phyloP scores from a whole-genome alignment of 2,888 invertebrate species.

The Xanthia icteritia region DNA sequence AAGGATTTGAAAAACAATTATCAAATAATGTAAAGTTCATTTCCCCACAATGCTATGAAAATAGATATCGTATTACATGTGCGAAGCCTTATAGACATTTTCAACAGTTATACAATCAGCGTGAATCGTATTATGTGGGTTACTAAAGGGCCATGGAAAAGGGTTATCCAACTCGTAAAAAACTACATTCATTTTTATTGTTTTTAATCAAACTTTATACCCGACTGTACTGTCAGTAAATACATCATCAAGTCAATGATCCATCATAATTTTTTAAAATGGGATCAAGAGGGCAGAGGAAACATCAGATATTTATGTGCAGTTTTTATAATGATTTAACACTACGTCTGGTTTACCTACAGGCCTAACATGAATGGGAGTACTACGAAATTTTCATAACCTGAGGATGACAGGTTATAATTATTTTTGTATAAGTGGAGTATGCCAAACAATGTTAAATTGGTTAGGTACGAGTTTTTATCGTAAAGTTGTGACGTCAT shows the following conservation, averaged over 20 bases:
- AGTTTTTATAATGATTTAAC: conserved; percentile 75
- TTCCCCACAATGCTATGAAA: no score
- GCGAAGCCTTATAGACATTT: no score
- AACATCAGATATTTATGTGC: conserved; percentile 69
- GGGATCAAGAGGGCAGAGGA: conserved; percentile 84
- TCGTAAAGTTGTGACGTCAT: background rate
- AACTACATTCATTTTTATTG: no score
- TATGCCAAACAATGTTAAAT: conserved; percentile 38
- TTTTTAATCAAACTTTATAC: background rate
- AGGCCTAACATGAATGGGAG: conserved; percentile 44
- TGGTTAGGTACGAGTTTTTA: conserved; percentile 12
- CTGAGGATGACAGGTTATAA: conserved; percentile 11
- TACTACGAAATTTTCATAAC: conserved; percentile 53
- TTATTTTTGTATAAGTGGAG: conserved; percentile 55
- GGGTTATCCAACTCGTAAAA: no score
- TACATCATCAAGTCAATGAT: conserved; percentile 74
- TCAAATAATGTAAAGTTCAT: no score
- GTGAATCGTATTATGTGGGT: no score
- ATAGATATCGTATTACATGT: no score
- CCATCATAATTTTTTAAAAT: conserved; percentile 78
- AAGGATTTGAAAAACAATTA: no score
- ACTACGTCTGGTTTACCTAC: conserved; percentile 41
- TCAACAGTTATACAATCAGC: no score
- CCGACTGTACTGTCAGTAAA: conserved; percentile 70
- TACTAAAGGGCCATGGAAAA: no score